A percentile compares a stretch with the other conserved stretches of the same genome.
Evolutionary conservation across 2,113 vertebrate species (phyloP).

Genomic region (Amazona guildingii): DNA sequence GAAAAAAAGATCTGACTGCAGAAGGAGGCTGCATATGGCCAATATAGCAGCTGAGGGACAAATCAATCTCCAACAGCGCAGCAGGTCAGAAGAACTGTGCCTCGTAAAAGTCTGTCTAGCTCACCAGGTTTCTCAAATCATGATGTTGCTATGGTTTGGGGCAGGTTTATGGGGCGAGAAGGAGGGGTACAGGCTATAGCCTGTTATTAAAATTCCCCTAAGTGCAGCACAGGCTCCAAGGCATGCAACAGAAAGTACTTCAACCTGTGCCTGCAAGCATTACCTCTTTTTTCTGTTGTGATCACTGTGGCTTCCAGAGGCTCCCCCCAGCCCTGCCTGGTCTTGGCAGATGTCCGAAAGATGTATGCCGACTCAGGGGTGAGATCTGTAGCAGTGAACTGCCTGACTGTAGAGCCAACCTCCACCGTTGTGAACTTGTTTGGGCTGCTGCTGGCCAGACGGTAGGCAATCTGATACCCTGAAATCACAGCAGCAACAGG

Average conservation of each 20-base stretch:
- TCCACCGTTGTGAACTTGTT: slow-evolving; percentile 91
- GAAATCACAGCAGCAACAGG: not conserved
- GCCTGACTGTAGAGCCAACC: slow-evolving; percentile 87
- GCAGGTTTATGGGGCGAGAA: slow-evolving; percentile 41
- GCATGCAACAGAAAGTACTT: not conserved
- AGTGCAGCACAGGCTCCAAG: not conserved
- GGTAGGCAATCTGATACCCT: slow-evolving; percentile 96
- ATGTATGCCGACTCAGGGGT: slow-evolving; percentile 85
- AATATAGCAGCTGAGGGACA: slow-evolving; percentile 19
- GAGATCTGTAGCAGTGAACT: slow-evolving; percentile 89
- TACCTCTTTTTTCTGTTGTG: slow-evolving; percentile 94
- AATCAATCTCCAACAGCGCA: not conserved
- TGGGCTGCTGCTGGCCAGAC: slow-evolving; percentile 85
- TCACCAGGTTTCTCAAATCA: slow-evolving; percentile 22
- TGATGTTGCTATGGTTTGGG: slow-evolving; percentile 28
- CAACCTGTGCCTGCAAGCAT: not conserved
- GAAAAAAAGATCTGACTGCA: not conserved
- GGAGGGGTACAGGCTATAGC: not conserved
- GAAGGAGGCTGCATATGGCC: slow-evolving; percentile 22
- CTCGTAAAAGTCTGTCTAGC: slow-evolving; percentile 35
- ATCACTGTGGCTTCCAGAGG: slow-evolving; percentile 89
- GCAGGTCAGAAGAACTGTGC: slow-evolving; percentile 36
- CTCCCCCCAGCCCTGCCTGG: slow-evolving; percentile 91
- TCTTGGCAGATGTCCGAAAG: slow-evolving; percentile 89
- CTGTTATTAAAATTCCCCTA: not conserved